Evolutionary conservation across 2,888 invertebrate species (phyloP), one percentile per base, ranked within the genome.

Genomic region (Leptinotarsa juncta): DNA sequence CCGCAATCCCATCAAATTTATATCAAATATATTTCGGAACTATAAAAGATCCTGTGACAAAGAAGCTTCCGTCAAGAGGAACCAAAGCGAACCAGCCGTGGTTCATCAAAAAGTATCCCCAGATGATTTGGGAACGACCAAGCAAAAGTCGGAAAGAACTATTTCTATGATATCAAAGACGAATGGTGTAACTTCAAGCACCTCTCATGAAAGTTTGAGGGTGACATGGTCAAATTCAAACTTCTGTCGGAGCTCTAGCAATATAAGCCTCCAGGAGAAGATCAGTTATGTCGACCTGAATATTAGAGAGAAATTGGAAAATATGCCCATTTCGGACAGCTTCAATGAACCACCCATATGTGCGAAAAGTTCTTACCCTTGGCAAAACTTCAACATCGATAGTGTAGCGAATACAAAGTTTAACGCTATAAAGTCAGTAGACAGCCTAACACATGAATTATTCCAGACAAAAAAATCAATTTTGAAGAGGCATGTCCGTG

Each of bases 341-440:
- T 32, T 72, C n/a, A 20, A 57, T 12, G 51, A 66, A 1, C 69
- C 65, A 23, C 71, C 49, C 26, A 71, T 70, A 66, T 68, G 71
- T 12, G 60, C 66, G 42, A 78, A 77, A 42, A 18, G 75, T 49
- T 67, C 75, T 3, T 81, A 77, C 67, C 81, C 81, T 12, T 81
- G 81, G 81, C 81, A 81, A 67, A 81, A 81, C 62, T 79, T 76
- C 71, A 80, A 81, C 65, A 74, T 78, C 14, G 49, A 70, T 23
- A 70, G 69, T 14, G 57, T 55, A 7, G 14, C 65, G 32, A 50
- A 50, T 7, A 26, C 74, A 3, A 72, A 70, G 55, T 72, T 67
- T 57, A 68, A 72, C 3, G 50, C 51, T 18, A 51, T 68, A 4
- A 71, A 50, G 57, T 53, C 70, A 4, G 72, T 75, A 12, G 62